A percentile compares a stretch with the other conserved stretches of the same genome.
Evolutionary conservation across 2,113 vertebrate species (phyloP).

Genomic region (Cololabis saira): DNA sequence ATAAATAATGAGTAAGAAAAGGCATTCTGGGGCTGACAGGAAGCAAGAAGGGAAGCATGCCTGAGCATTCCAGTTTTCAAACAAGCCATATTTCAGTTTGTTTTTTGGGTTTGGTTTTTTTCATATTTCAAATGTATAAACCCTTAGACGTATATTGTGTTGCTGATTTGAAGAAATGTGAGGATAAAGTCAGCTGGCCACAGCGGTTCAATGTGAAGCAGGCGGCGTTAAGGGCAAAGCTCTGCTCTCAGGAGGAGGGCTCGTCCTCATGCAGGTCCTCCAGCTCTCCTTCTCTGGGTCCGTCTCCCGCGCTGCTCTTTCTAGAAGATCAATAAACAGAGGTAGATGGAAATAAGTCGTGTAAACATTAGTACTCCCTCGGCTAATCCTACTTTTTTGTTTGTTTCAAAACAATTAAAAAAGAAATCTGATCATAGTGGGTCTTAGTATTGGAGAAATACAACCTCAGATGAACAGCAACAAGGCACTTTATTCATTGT

Average conservation of each 20-base stretch:
- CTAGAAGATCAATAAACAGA: slow-evolving; percentile 46
- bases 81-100: background rate
- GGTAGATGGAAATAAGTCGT: too few relatives aligned
- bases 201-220: slow-evolving; percentile 2
- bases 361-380: too few relatives aligned
- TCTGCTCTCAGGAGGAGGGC: slow-evolving; percentile 70
- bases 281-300: slow-evolving; percentile 79
- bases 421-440: too few relatives aligned
- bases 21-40: background rate
- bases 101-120: too few relatives aligned
- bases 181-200: background rate
- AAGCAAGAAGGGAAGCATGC: slow-evolving; percentile 11
- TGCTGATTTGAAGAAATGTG: background rate
- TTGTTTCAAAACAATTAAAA: too few relatives aligned
- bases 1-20: background rate
- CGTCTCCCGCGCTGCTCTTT: slow-evolving; percentile 81
- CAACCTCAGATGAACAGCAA: too few relatives aligned
- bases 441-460: too few relatives aligned
- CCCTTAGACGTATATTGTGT: background rate
- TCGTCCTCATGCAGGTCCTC: slow-evolving; percentile 85
- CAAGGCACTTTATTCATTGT: too few relatives aligned
- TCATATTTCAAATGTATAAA: too few relatives aligned
- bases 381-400: too few relatives aligned
- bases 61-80: background rate
- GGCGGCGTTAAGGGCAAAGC: slow-evolving; percentile 5